Evolutionary conservation across 2,113 vertebrate species (phyloP).

Genomic region (Micromys minutus): DNA sequence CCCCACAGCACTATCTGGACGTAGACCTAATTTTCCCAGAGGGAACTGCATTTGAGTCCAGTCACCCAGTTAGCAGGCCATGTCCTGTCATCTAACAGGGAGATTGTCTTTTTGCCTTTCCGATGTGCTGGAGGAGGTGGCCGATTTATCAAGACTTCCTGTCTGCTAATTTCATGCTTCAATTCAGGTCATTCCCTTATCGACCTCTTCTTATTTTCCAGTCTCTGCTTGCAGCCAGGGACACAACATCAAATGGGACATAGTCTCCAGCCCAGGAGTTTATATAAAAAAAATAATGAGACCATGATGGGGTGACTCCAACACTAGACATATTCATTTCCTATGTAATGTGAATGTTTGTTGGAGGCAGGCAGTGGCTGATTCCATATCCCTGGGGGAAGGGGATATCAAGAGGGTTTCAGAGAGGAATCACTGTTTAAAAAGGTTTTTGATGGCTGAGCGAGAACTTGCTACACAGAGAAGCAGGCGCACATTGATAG

Average conservation of each 20-base stretch:
- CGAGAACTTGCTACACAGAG: background rate
- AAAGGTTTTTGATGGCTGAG: constrained; percentile 32
- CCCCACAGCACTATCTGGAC: background rate
- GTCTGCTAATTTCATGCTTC: constrained; percentile 57
- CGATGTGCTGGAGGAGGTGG: background rate
- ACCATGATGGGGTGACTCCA: background rate
- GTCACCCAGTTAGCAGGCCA: background rate
- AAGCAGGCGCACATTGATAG: background rate
- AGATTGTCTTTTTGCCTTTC: constrained; percentile 28
- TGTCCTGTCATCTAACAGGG: background rate
- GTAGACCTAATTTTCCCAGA: background rate
- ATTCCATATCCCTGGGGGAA: background rate
- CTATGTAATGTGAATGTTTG: background rate
- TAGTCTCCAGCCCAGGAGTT: background rate
- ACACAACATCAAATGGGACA: background rate
- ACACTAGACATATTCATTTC: background rate
- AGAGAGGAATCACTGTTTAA: constrained; percentile 24
- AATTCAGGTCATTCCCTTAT: constrained; percentile 7
- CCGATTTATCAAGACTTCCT: constrained; percentile 26
- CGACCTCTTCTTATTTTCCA: constrained; percentile 39
- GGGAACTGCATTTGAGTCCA: background rate
- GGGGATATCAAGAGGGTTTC: background rate
- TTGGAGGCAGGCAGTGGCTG: background rate
- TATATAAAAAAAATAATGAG: background rate
- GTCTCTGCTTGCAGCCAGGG: background rate